phyloP scores from a whole-genome alignment of 2,888 invertebrate species.

The Drosophila mayaguana region DNA sequence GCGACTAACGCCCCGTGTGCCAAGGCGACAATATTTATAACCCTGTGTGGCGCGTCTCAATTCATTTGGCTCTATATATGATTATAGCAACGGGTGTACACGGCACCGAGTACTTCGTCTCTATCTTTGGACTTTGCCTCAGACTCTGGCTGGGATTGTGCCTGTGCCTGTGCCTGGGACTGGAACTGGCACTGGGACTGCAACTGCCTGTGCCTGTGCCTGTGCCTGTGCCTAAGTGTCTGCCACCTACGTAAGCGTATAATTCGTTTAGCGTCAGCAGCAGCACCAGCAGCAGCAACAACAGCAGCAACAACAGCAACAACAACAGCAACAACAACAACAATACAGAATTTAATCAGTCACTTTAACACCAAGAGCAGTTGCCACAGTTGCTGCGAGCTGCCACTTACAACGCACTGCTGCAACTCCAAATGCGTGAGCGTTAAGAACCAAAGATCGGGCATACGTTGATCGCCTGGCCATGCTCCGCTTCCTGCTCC shows the following conservation, averaged over 20 bases:
- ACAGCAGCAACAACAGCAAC: slow-evolving; percentile 57
- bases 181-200: not conserved
- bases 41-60: slow-evolving; percentile 76
- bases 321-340: slow-evolving; percentile 45
- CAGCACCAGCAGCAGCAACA: slow-evolving; percentile 44
- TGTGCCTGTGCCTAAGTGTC: slow-evolving; percentile 62
- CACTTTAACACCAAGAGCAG: slow-evolving; percentile 77
- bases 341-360: slow-evolving; percentile 71
- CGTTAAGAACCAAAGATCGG: slow-evolving; percentile 42
- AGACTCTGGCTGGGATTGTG: slow-evolving; percentile 23
- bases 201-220: not conserved
- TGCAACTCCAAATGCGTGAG: slow-evolving; percentile 62
- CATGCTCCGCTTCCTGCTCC: slow-evolving; percentile 8
- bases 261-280: slow-evolving; percentile 79
- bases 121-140: slow-evolving; percentile 20
- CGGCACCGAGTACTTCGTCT: slow-evolving; percentile 14
- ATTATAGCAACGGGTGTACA: slow-evolving; percentile 34
- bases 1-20: slow-evolving; percentile 52
- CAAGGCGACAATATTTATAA: slow-evolving; percentile 76
- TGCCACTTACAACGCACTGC: slow-evolving; percentile 60
- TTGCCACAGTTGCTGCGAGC: slow-evolving; percentile 41
- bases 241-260: slow-evolving; percentile 81
- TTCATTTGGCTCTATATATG: slow-evolving; percentile 69
- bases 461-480: slow-evolving; percentile 36
- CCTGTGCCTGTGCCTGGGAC: not conserved